Evolutionary conservation across 1,140 invertebrate genomes (phyloP).

Genomic region (Anastrepha ludens): DNA sequence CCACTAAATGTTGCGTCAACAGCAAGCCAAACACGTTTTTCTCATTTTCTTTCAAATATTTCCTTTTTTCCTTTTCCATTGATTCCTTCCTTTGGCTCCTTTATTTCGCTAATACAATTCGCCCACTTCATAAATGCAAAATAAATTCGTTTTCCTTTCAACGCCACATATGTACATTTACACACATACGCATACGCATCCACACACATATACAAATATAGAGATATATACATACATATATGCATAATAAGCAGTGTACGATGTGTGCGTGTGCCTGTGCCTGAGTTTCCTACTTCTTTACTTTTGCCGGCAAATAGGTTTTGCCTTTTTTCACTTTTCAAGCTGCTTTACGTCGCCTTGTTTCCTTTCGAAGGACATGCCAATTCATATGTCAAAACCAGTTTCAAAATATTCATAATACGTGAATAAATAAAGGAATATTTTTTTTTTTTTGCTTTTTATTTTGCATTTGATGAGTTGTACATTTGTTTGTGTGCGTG

Average conservation of each 20-base stretch:
- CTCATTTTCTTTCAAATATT: background rate
- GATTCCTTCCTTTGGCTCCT: background rate
- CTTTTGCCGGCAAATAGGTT: background rate
- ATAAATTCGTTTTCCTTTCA: background rate
- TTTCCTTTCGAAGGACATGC: background rate
- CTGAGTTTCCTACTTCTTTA: background rate
- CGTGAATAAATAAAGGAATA: background rate
- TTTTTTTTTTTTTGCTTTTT: background rate
- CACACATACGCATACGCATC: background rate
- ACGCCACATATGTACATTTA: background rate
- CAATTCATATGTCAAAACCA: constrained; percentile 9
- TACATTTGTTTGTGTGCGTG: background rate
- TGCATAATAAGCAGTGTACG: too few relatives aligned
- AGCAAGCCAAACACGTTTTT: background rate
- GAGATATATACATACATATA: background rate
- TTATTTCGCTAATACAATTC: constrained; percentile 8
- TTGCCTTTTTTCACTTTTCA: background rate
- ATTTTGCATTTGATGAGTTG: background rate
- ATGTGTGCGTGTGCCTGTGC: too few relatives aligned
- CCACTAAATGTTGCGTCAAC: background rate
- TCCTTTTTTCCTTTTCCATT: background rate
- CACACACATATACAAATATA: background rate
- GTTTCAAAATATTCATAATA: background rate
- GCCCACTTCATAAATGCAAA: constrained; percentile 23
- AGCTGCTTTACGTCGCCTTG: background rate